phyloP scores from a whole-genome alignment of 92 coral and sea anemone genomes.

The Pocillopora grandis region DNA sequence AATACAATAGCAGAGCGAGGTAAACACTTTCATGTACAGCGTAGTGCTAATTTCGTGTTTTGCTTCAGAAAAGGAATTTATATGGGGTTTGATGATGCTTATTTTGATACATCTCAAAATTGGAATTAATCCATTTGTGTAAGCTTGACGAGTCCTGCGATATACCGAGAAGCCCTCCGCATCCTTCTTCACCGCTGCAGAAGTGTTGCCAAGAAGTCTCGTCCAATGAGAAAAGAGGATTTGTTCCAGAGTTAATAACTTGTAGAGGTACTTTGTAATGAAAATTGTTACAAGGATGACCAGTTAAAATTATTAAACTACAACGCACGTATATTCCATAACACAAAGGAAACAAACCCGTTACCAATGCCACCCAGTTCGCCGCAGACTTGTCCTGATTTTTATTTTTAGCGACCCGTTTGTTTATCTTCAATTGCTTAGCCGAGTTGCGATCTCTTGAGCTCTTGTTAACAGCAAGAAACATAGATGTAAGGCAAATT shows the following conservation, averaged over 20 bases:
- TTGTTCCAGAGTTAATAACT: background rate
- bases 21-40: constrained; percentile 1
- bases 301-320: too few species aligned
- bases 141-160: background rate
- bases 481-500: too few species aligned
- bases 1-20: background rate
- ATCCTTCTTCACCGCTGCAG: background rate
- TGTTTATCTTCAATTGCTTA: too few species aligned
- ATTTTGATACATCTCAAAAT: constrained; percentile 11
- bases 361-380: too few species aligned
- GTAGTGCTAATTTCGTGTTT: background rate
- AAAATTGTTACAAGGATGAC: too few species aligned
- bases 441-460: too few species aligned
- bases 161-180: background rate
- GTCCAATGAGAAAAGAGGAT: background rate
- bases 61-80: background rate
- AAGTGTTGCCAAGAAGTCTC: background rate
- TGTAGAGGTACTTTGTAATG: background rate
- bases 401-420: too few species aligned
- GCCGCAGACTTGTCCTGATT: too few species aligned
- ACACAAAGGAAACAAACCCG: too few species aligned
- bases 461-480: too few species aligned
- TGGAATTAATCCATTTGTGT: background rate
- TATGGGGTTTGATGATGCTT: background rate
- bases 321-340: too few species aligned